Conservation (phyloP, 1,140 invertebrate genomes). For the Lepidostoma basale region DNA sequence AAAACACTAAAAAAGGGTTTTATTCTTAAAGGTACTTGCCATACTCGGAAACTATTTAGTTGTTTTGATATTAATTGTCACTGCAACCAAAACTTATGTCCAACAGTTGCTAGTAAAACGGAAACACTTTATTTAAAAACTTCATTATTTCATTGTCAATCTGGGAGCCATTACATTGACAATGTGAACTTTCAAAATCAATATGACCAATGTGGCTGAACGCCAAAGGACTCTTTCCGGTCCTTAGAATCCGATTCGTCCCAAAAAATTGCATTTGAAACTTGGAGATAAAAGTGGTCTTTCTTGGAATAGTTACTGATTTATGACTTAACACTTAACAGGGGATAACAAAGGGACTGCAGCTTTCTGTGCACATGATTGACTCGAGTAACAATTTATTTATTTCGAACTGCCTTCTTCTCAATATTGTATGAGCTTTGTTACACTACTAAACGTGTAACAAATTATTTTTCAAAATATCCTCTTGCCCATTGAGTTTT, state of each 20-base stretch:
- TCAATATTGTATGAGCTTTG: no score
- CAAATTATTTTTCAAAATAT: constrained; percentile 12
- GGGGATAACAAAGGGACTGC: not conserved
- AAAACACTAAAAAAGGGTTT: no score
- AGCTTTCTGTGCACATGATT: not conserved
- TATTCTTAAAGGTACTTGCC: no score
- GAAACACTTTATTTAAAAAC: not conserved
- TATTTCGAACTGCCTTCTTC: no score
- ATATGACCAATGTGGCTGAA: not conserved
- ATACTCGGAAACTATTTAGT: no score
- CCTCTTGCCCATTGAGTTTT: not conserved
- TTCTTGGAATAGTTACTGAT: no score
- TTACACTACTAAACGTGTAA: not conserved
- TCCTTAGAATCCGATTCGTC: not conserved
- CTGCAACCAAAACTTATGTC: no score
- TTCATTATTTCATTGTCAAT: not conserved
- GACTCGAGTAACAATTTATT: not conserved
- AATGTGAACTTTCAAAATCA: constrained; percentile 5
- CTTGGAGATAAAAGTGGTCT: constrained; percentile 3
- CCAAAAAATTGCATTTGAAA: not conserved
- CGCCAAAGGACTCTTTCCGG: not conserved
- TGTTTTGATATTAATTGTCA: no score
- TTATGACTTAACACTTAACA: constrained; percentile 6
- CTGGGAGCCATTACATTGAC: not conserved
- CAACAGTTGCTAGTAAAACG: no score